These are phyloP conservation scores for Dendronephthya gigantea DNA, from an alignment of 64 coral and sea anemone genomes.

Conservation along the genomic window DNA sequence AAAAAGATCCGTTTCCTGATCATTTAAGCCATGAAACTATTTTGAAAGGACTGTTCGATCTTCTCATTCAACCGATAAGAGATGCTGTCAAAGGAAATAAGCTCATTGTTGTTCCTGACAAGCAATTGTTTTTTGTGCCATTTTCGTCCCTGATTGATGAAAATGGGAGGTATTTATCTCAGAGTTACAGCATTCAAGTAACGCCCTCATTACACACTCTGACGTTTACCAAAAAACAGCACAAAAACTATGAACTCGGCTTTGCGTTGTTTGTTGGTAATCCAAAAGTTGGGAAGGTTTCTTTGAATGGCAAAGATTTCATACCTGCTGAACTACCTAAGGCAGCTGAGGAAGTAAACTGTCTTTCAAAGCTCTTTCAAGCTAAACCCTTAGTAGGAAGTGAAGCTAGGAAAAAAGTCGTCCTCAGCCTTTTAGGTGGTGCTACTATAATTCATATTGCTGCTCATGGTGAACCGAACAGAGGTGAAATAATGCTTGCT, in stretches of 20 bases:
- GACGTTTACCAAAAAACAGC: background rate
- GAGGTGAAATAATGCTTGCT: background rate
- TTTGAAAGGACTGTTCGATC: background rate
- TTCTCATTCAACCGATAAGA: background rate
- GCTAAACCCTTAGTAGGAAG: background rate
- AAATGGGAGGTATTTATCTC: background rate
- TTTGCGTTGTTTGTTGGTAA: background rate
- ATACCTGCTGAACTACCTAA: background rate
- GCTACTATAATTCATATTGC: background rate
- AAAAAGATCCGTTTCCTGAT: background rate
- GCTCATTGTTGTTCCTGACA: background rate
- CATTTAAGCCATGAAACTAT: background rate
- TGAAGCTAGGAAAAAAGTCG: background rate
- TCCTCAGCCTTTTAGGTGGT: background rate
- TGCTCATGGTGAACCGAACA: background rate
- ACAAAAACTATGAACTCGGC: background rate
- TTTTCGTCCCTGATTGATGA: background rate
- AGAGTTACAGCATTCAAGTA: background rate
- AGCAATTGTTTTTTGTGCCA: background rate
- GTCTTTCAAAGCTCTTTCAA: background rate
- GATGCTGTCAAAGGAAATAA: background rate
- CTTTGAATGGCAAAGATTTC: background rate
- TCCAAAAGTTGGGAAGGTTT: background rate
- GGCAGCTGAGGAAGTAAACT: background rate
- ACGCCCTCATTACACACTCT: background rate